Evolutionary conservation across 1,140 invertebrate species (phyloP).

Genomic region (Drosophila obscura): DNA sequence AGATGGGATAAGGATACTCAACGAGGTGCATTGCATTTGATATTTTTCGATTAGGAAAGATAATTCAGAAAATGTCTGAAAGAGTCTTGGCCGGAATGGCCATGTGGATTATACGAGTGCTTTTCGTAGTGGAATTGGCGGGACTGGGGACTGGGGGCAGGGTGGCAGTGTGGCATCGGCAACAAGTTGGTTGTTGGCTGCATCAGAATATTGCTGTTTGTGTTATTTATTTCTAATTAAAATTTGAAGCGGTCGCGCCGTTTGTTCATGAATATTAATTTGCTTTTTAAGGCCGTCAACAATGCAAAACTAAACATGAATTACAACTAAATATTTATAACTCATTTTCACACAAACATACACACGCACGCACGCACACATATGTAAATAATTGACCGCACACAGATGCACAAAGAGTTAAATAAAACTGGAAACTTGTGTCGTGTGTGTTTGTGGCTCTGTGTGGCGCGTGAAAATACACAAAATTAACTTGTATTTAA

Average conservation of each 20-base stretch:
- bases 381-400: slow-evolving; percentile 35
- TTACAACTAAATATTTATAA: slow-evolving; percentile 83
- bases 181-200: slow-evolving; percentile 19
- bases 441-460: slow-evolving; percentile 12
- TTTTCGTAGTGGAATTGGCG: not conserved
- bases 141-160: too few relatives aligned
- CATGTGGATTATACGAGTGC: not conserved
- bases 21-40: not conserved
- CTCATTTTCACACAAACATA: slow-evolving; percentile 62
- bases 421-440: slow-evolving; percentile 34
- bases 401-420: slow-evolving; percentile 25
- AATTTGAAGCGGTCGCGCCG: slow-evolving; percentile 46
- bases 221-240: slow-evolving; percentile 74
- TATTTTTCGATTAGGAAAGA: not conserved
- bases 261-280: slow-evolving; percentile 76
- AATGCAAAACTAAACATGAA: slow-evolving; percentile 75
- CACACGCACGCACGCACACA: slow-evolving; percentile 11
- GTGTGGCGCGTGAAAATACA: slow-evolving; percentile 64
- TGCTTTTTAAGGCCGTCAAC: slow-evolving; percentile 57
- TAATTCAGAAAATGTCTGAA: too few relatives aligned
- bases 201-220: slow-evolving; percentile 27
- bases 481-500: slow-evolving; percentile 83
- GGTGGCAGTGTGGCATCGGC: not conserved
- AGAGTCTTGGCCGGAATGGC: too few relatives aligned
- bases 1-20: not conserved